Evolutionary conservation across 2,888 invertebrate genomes (phyloP).

Genomic region (Achlya flavicornis): DNA sequence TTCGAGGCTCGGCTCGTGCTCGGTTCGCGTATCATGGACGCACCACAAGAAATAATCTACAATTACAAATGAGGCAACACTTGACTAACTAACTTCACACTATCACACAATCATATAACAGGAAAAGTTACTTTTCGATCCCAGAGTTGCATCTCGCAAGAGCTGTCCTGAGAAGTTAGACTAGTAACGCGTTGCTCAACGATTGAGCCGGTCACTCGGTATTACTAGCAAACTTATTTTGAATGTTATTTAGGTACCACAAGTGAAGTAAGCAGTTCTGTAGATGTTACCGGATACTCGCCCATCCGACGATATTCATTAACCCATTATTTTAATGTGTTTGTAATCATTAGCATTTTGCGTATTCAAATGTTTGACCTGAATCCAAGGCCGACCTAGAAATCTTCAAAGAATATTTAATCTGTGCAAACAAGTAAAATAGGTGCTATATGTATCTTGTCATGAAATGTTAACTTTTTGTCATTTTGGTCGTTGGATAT

Average conservation of each 20-base stretch:
- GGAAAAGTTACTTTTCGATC: neutral
- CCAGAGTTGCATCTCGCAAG: neutral
- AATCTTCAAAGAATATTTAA: neutral
- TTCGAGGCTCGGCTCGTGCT: no score
- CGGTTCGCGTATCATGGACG: no score
- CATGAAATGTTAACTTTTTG: neutral
- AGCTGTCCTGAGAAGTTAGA: neutral
- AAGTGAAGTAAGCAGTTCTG: no score
- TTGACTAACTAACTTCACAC: neutral
- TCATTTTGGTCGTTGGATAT: neutral
- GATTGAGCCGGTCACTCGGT: neutral
- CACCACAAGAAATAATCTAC: neutral
- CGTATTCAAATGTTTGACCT: slow-evolving; percentile 1
- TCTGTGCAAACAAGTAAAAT: slow-evolving; percentile 1
- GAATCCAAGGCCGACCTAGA: slow-evolving; percentile 4
- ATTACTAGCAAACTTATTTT: no score
- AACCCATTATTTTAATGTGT: neutral
- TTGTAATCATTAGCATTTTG: slow-evolving; percentile 1
- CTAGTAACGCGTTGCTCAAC: neutral
- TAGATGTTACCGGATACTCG: no score
- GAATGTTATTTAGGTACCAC: no score
- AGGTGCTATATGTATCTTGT: neutral
- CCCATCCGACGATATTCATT: neutral
- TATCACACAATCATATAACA: slow-evolving; percentile 1
- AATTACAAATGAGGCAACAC: neutral